Conservation (phyloP, 1,140 invertebrate genomes). For the Neodiprion lecontei region DNA sequence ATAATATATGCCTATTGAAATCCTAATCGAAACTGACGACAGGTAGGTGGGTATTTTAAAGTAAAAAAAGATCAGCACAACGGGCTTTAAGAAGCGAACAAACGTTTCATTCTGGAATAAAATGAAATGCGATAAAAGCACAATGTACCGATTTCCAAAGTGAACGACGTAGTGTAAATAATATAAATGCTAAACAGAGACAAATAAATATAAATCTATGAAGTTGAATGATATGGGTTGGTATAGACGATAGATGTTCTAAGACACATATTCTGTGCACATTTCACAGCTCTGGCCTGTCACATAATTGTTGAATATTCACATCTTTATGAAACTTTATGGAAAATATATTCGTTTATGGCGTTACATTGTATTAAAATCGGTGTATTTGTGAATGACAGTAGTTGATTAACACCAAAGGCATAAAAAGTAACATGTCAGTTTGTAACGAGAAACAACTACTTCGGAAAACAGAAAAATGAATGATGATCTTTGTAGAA, state of each 20-base stretch:
- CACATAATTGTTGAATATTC: not conserved
- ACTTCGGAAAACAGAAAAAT: slow-evolving; percentile 2
- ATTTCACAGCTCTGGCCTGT: not conserved
- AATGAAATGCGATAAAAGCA: too few relatives aligned
- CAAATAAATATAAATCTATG: not conserved
- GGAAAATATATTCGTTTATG: not conserved
- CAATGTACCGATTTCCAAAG: too few relatives aligned
- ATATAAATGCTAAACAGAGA: not conserved
- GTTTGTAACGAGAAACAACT: not conserved
- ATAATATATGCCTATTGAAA: too few relatives aligned
- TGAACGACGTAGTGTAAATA: not conserved
- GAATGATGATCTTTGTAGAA: slow-evolving; percentile 1
- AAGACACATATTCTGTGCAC: not conserved
- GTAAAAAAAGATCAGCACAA: too few relatives aligned
- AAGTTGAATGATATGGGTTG: not conserved
- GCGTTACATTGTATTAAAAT: not conserved
- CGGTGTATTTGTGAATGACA: not conserved
- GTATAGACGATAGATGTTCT: not conserved
- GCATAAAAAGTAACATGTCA: not conserved
- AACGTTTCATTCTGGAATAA: too few relatives aligned
- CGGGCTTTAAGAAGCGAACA: too few relatives aligned
- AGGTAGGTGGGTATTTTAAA: too few relatives aligned
- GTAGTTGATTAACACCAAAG: not conserved
- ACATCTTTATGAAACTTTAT: not conserved
- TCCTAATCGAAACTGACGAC: too few relatives aligned